These are phyloP conservation scores for Amiota mariae DNA, from an alignment of 2,888 invertebrate genomes.

Conservation along the genomic window DNA sequence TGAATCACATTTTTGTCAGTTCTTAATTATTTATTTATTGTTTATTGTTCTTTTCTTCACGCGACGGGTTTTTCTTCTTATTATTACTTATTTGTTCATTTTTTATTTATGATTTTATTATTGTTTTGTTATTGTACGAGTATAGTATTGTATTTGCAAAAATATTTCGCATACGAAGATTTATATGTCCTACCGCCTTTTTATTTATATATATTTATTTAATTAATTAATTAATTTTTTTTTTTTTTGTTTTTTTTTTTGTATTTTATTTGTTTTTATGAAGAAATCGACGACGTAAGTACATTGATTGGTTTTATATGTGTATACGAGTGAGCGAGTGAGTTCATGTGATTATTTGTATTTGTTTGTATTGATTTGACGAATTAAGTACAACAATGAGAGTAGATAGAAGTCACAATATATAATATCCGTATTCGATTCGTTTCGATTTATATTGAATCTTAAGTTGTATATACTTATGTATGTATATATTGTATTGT, in stretches of 20 bases:
- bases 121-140: no score
- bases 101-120: no score
- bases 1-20: no score
- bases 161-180: no score
- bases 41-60: not conserved
- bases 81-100: no score
- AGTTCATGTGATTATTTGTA: not conserved
- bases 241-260: not conserved
- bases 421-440: no score
- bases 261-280: not conserved
- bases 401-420: not conserved
- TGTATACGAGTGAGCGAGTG: no score
- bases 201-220: not conserved
- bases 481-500: not conserved
- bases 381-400: constrained; percentile 9
- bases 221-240: no score
- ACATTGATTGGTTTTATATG: not conserved
- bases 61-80: not conserved
- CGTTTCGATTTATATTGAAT: not conserved
- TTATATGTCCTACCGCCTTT: not conserved
- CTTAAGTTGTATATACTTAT: not conserved
- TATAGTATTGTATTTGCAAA: no score
- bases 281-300: not conserved
- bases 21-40: not conserved
- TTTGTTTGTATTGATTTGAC: not conserved